Conservation (phyloP, 1,140 invertebrate genomes). For the Pristionchus pacificus region DNA sequence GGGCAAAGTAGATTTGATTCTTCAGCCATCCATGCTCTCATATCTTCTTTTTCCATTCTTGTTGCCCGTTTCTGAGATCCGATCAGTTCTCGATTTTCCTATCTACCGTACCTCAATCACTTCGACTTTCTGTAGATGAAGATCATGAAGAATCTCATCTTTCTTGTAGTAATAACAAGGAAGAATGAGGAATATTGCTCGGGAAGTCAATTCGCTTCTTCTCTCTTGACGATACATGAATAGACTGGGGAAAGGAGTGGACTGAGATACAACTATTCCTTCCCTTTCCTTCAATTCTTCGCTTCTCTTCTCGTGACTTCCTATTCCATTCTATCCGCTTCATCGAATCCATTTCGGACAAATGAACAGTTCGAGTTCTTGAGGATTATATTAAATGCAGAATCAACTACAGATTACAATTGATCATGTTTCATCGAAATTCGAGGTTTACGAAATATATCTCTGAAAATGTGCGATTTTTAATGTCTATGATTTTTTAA, state of each 20-base stretch:
- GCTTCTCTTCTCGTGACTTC: too few relatives aligned
- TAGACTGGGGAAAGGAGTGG: too few relatives aligned
- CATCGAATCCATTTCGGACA: too few relatives aligned
- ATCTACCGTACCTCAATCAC: not conserved
- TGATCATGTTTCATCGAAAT: not conserved
- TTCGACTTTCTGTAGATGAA: not conserved
- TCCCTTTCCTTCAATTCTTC: too few relatives aligned
- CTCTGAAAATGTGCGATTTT: not conserved
- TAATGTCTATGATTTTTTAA: not conserved
- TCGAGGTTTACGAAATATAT: not conserved
- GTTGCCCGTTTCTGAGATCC: not conserved
- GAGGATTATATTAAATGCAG: too few relatives aligned
- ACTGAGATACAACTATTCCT: too few relatives aligned
- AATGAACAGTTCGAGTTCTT: too few relatives aligned
- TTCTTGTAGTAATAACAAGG: not conserved
- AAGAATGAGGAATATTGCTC: not conserved
- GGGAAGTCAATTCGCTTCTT: not conserved
- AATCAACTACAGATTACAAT: not conserved
- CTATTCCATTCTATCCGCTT: too few relatives aligned
- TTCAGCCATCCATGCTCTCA: not conserved
- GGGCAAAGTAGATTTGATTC: not conserved
- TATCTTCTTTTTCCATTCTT: not conserved
- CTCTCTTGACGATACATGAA: not conserved
- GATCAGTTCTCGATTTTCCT: not conserved
- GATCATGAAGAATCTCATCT: not conserved